phyloP scores from a whole-genome alignment of 2,113 vertebrate species.

The Cichladusa arquata region DNA sequence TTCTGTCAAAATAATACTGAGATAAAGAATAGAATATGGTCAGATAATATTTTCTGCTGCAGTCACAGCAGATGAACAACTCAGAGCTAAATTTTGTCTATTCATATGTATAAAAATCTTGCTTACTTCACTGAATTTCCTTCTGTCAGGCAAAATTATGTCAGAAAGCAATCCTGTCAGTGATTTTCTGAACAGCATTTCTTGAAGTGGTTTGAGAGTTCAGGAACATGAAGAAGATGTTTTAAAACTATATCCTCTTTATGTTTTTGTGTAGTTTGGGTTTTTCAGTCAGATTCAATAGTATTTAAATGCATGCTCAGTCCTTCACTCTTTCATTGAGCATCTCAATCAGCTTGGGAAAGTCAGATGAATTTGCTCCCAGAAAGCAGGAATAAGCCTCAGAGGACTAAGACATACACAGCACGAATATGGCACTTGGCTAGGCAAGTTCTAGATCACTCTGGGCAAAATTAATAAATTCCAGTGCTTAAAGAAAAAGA shows the following conservation, averaged over 20 bases:
- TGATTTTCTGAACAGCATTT: background rate
- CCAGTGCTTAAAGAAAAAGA: background rate
- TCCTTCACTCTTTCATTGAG: background rate
- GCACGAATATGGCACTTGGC: background rate
- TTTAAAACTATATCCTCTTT: background rate
- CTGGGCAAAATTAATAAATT: background rate
- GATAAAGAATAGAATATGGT: background rate
- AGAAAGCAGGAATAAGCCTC: background rate
- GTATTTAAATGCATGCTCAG: background rate
- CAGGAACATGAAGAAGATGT: background rate
- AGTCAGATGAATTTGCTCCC: background rate
- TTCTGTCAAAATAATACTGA: background rate
- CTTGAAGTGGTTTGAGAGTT: background rate
- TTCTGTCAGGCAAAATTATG: background rate
- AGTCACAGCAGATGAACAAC: background rate
- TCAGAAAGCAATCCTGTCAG: background rate
- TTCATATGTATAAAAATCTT: background rate
- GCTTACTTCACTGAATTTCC: background rate
- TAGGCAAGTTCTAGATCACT: background rate
- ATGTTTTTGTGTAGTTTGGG: fast-evolving
- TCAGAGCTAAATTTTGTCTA: background rate
- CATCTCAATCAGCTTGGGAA: background rate
- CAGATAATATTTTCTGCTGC: background rate
- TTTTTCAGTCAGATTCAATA: background rate
- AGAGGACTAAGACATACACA: background rate